Conservation (phyloP, 2,113 vertebrate genomes). For the Oncorhynchus clarkii region DNA sequence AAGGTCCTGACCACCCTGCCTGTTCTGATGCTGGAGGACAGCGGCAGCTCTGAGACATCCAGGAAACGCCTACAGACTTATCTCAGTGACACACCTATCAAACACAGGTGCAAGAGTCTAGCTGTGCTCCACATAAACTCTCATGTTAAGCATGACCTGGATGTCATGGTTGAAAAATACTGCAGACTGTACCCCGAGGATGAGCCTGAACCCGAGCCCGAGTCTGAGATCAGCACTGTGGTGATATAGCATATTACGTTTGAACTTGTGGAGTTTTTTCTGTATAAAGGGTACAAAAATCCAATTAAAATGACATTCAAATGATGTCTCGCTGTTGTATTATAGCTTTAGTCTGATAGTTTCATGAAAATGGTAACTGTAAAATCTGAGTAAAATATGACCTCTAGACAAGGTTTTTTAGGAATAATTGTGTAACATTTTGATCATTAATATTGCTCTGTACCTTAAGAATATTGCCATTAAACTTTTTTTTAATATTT, state of each 20-base stretch:
- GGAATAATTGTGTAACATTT: not conserved
- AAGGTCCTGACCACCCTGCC: slow-evolving; percentile 86
- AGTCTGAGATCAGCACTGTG: not conserved
- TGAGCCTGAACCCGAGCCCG: slow-evolving; percentile 50
- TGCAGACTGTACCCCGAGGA: slow-evolving; percentile 84
- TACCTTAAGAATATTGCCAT: not conserved
- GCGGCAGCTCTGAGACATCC: slow-evolving; percentile 67
- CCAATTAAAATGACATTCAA: not conserved
- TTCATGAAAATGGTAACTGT: not conserved
- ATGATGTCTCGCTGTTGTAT: not conserved
- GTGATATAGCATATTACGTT: not conserved
- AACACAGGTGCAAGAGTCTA: slow-evolving; percentile 82
- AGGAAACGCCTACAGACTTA: slow-evolving; percentile 79
- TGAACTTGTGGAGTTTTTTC: not conserved
- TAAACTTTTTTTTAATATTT: not conserved
- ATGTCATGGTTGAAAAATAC: slow-evolving; percentile 93
- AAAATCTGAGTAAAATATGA: not conserved
- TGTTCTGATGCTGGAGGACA: slow-evolving; percentile 80
- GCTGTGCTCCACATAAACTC: slow-evolving; percentile 86
- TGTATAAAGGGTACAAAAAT: not conserved
- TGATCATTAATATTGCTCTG: not conserved
- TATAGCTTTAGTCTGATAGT: not conserved
- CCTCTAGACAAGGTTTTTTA: not conserved
- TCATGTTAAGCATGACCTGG: slow-evolving; percentile 86
- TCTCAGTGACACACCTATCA: slow-evolving; percentile 72